A percentile compares a stretch with the other conserved stretches of the same genome.
phyloP scores from a whole-genome alignment of 2,888 invertebrate genomes.

The Cyaniris semiargus region DNA sequence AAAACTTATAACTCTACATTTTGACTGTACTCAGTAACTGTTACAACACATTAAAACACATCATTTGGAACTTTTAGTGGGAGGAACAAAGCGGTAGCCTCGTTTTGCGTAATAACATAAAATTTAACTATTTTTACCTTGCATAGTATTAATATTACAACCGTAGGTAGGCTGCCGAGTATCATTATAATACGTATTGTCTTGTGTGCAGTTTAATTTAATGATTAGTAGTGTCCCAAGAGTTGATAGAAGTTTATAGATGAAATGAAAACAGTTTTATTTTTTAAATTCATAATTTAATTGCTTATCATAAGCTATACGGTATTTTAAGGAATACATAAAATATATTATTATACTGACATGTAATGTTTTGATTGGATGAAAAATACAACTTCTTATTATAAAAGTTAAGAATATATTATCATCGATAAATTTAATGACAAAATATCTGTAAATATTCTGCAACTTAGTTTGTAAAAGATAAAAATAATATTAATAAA shows the following conservation, averaged over 20 bases:
- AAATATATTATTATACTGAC: no score
- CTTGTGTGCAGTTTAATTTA: conserved; percentile 24
- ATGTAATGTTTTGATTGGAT: no score
- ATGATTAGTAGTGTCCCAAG: neutral
- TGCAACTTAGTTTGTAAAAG: no score
- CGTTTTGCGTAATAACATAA: conserved; percentile 30
- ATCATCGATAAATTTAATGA: no score
- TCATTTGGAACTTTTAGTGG: conserved; percentile 35
- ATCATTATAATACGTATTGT: neutral
- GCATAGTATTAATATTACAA: conserved; percentile 24
- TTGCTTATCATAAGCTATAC: no score
- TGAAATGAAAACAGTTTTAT: neutral
- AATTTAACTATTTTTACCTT: conserved; percentile 34
- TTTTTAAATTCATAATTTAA: no score
- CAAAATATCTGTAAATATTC: no score
- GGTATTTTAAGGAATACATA: no score
- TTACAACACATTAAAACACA: conserved; percentile 37
- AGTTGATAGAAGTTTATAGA: neutral
- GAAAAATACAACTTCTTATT: no score
- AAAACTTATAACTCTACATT: conserved; percentile 46
- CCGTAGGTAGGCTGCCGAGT: neutral
- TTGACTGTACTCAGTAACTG: conserved; percentile 40
- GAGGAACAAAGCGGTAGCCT: conserved; percentile 32
- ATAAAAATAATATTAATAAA: no score
- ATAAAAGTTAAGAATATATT: no score